phyloP scores from a whole-genome alignment of 2,797 vertebrate species.

The Trematomus bernacchii region DNA sequence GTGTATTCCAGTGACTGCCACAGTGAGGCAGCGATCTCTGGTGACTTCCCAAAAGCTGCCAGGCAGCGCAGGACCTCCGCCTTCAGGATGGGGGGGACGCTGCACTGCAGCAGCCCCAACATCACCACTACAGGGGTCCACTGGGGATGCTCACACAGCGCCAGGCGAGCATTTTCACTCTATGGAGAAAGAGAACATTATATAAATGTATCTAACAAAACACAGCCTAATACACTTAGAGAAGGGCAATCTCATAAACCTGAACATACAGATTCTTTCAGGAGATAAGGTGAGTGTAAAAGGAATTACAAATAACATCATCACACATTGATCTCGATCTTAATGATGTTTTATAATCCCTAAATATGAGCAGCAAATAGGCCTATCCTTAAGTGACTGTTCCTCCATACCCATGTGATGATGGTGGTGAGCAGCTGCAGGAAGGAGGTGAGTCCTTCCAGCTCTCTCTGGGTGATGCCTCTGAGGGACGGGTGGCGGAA shows the following conservation, averaged over 20 bases:
- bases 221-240: neutral
- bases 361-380: neutral
- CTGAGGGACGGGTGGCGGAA: conserved; percentile 94
- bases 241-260: neutral
- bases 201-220: neutral
- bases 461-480: conserved; percentile 96
- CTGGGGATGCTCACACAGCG: conserved; percentile 97
- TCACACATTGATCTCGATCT: neutral
- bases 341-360: neutral
- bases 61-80: conserved; percentile 91
- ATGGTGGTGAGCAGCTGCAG: conserved; percentile 94
- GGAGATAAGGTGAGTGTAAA: neutral
- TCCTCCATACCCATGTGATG: conserved; percentile 90
- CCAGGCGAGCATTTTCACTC: conserved; percentile 98
- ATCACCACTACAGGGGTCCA: conserved; percentile 97
- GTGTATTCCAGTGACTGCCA: conserved; percentile 99
- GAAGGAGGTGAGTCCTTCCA: conserved; percentile 95
- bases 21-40: conserved; percentile 96
- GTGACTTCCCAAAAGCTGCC: conserved; percentile 97
- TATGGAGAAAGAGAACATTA: conserved; percentile 52
- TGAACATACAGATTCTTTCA: neutral
- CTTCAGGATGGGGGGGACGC: conserved; percentile 93
- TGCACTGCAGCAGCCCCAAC: conserved; percentile 96
- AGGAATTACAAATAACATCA: neutral
- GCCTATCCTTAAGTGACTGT: neutral